Percentiles rank a stretch among this genome's conserved stretches.
phyloP scores from a whole-genome alignment of 2,888 invertebrate genomes.

The Eulithis prunata region DNA sequence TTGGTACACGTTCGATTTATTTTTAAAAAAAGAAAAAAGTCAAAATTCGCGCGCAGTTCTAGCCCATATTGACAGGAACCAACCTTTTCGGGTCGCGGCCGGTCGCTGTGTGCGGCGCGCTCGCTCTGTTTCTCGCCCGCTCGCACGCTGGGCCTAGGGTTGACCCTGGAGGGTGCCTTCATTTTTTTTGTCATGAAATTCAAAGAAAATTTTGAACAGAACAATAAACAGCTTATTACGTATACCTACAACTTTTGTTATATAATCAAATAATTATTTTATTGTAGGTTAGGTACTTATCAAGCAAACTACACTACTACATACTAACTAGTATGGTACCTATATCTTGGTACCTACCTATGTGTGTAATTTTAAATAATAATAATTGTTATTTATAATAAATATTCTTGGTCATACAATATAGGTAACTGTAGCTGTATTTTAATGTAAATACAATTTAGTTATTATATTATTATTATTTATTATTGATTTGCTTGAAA shows the following conservation, averaged over 20 bases:
- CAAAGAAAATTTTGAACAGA: constrained; percentile 6
- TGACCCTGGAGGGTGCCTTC: constrained; percentile 46
- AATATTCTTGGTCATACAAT: too few species aligned
- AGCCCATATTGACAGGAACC: constrained; percentile 55
- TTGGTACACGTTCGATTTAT: constrained; percentile 64
- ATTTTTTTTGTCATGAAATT: constrained; percentile 29
- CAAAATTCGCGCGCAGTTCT: constrained; percentile 65
- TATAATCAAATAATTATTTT: too few species aligned
- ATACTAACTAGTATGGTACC: too few species aligned
- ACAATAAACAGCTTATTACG: constrained; percentile 8
- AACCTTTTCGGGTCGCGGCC: constrained; percentile 68
- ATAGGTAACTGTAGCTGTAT: too few species aligned
- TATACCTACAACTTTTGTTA: background rate
- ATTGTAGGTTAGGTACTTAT: too few species aligned
- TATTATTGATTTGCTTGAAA: too few species aligned
- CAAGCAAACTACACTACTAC: too few species aligned
- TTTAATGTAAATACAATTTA: too few species aligned
- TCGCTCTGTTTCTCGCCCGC: constrained; percentile 71
- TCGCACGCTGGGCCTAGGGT: constrained; percentile 72
- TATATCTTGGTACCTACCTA: too few species aligned
- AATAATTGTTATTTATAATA: too few species aligned
- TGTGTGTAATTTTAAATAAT: too few species aligned
- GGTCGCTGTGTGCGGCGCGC: constrained; percentile 63
- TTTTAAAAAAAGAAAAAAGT: constrained; percentile 58
- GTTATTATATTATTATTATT: too few species aligned